A percentile compares a stretch with the other conserved stretches of the same genome.
These are phyloP conservation scores for Stylophora pistillata DNA, from an alignment of 64 coral and sea anemone genomes.

Conservation along the genomic window DNA sequence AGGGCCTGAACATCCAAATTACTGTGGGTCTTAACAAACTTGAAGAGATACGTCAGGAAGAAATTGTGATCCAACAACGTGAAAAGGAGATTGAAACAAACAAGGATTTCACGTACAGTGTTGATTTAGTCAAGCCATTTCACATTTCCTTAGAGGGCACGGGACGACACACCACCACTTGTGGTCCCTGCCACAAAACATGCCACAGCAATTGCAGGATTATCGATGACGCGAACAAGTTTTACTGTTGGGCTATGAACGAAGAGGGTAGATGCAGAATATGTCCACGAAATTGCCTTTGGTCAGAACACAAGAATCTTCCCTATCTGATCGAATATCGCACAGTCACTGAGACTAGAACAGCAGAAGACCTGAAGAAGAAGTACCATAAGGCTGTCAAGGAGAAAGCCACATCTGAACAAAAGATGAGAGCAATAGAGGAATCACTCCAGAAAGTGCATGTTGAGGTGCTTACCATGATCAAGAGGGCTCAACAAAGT, in stretches of 20 bases:
- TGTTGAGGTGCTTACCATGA: background rate
- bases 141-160: background rate
- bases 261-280: background rate
- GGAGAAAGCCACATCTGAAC: background rate
- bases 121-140: background rate
- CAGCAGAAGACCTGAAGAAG: slow-evolving; percentile 20
- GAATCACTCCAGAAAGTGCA: background rate
- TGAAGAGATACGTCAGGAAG: slow-evolving; percentile 41
- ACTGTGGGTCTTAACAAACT: slow-evolving; percentile 18
- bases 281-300: slow-evolving; percentile 7
- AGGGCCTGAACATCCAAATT: slow-evolving; percentile 33
- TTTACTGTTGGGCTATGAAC: background rate
- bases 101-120: slow-evolving; percentile 35
- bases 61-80: slow-evolving; percentile 3
- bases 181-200: slow-evolving; percentile 32
- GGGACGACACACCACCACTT: slow-evolving; percentile 35
- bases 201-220: slow-evolving; percentile 4
- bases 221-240: background rate
- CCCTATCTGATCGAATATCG: background rate
- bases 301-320: slow-evolving; percentile 31
- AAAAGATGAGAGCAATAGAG: slow-evolving; percentile 12
- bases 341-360: slow-evolving; percentile 1
- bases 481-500: background rate
- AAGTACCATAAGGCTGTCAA: slow-evolving; percentile 21
- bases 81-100: slow-evolving; percentile 45